Percentiles rank a stretch among this genome's conserved stretches.
phyloP scores from a whole-genome alignment of 1,140 invertebrate species.

The Bombus pyrosoma region DNA sequence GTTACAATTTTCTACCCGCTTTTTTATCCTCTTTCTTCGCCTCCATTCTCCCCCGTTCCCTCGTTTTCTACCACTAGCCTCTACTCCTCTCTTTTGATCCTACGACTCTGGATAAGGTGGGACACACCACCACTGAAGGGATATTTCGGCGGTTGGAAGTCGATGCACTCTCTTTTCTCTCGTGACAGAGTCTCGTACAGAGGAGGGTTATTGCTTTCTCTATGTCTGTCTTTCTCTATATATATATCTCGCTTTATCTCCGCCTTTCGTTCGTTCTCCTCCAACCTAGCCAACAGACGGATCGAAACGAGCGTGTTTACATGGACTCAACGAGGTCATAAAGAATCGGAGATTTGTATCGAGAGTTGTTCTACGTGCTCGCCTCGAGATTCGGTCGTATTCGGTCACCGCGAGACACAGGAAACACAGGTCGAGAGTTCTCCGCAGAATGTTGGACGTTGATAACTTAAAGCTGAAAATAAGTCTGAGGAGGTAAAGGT shows the following conservation, averaged over 20 bases:
- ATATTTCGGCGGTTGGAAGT: slow-evolving; percentile 12
- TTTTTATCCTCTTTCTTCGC: not conserved
- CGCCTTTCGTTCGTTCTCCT: not conserved
- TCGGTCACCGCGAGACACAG: not conserved
- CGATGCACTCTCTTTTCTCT: slow-evolving; percentile 23
- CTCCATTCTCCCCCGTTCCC: not conserved
- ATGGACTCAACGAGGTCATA: slow-evolving; percentile 27
- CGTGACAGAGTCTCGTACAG: not conserved
- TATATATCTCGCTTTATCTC: not conserved
- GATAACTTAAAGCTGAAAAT: not conserved
- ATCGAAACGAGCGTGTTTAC: slow-evolving; percentile 48
- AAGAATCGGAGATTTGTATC: slow-evolving; percentile 48
- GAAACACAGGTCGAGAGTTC: not conserved
- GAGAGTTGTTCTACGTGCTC: not conserved
- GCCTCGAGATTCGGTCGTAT: not conserved
- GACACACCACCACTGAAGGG: not conserved
- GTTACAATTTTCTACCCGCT: slow-evolving; percentile 26
- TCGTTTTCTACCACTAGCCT: not conserved
- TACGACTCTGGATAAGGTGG: not conserved
- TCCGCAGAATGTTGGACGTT: not conserved
- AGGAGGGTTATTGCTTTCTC: not conserved
- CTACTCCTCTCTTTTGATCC: not conserved
- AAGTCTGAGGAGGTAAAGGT: not conserved
- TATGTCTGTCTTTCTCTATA: not conserved
- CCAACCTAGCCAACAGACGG: not conserved